Base-by-base conservation (phyloP, 2,113 vertebrate species). In the Manacus vitellinus region DNA sequence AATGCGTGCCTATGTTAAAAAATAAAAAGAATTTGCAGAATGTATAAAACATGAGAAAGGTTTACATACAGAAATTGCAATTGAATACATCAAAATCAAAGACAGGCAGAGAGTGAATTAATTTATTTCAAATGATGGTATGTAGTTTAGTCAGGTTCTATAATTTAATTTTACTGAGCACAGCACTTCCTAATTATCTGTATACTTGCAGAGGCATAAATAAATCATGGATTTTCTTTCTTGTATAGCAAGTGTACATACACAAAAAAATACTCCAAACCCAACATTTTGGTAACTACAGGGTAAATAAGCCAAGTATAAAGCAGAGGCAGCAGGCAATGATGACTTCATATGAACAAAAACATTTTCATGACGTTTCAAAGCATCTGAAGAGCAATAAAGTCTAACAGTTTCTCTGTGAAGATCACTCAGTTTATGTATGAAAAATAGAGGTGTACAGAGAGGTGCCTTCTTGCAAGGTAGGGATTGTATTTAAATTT, bases 71-170 rank as follows among this genome's bases (percentile, higher is more conserved):
- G 74, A 92, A 94, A 88, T 93, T 88, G 79, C 27, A 68, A 76
- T 4, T 70, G 86, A 93, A 94, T 86, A 67, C 43, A 96, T 97
- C 95, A 81, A 92, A 93, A 96, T 91, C 66, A 86, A 76, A 88
- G 88, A 58, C 43, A 94, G 71, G 72, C 59, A 81, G 61, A 92
- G 66, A 65, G 65, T 70, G 54, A 75, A 88, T 85, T 59, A 83
- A 83, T 87, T 75, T 79, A 44, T 89, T 92, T 83, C 63, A 85
- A 92, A 75, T 73, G 31, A 61, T 63, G 52, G 63, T 89, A 74
- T 78, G n/a, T 37, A 59, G 71, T 88, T 96, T 88, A 93, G 66
- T 88, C 30, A 72, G 81, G 67, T 93, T 82, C n/a, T 92, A 3
- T 94, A 76, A 92, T 74, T 90, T 92, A 80, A 94, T 96, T 96